phyloP scores from a whole-genome alignment of 2,113 vertebrate species.

The Thalassarche chlororhynchos region DNA sequence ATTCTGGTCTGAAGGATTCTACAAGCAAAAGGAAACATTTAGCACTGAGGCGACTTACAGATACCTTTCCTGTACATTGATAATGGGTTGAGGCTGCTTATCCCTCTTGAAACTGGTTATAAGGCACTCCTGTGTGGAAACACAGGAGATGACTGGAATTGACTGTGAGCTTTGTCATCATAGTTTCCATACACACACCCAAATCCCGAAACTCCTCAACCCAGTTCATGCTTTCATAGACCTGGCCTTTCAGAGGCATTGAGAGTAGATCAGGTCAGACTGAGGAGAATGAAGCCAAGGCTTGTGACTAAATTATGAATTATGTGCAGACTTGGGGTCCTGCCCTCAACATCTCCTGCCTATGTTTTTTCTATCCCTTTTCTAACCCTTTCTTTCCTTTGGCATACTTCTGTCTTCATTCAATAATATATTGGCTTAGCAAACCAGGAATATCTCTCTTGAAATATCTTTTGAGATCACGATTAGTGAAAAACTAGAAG shows the following conservation, averaged over 20 bases:
- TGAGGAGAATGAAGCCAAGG: not conserved
- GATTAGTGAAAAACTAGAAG: not conserved
- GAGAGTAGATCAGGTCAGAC: not conserved
- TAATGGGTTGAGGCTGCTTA: not conserved
- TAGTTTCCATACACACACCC: not conserved
- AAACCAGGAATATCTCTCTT: not conserved
- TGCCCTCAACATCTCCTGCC: not conserved
- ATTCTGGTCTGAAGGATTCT: not conserved
- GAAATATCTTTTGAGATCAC: not conserved
- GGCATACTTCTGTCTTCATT: not conserved
- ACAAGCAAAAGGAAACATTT: not conserved
- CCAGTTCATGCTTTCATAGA: not conserved
- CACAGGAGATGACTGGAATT: not conserved
- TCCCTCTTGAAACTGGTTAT: not conserved
- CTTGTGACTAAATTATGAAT: not conserved
- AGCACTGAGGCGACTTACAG: not conserved
- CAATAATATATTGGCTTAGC: not conserved
- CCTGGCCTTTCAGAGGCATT: not conserved
- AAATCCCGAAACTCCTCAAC: not conserved
- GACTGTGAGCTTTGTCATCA: not conserved
- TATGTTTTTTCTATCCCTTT: not conserved
- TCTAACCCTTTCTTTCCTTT: not conserved
- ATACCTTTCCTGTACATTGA: not conserved
- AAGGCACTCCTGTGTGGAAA: not conserved
- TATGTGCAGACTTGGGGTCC: not conserved